These are phyloP conservation scores for Eupsilia transversa DNA, from an alignment of 2,888 invertebrate genomes.

Conservation along the genomic window DNA sequence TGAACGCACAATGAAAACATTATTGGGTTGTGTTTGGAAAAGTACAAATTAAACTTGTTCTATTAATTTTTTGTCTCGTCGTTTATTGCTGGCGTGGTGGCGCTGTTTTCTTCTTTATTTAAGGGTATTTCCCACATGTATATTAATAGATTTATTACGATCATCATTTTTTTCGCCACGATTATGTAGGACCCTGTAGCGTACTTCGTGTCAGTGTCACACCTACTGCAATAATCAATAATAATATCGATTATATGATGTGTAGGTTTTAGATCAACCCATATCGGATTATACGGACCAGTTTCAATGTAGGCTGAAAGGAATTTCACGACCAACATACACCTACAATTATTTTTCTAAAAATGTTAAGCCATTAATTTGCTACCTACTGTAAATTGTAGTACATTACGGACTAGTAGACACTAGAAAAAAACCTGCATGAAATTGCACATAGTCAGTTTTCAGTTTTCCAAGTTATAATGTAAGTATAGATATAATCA, in stretches of 20 bases:
- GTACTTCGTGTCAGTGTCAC: conserved; percentile 2
- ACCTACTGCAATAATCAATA: conserved; percentile 17
- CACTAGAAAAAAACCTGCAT: too few species aligned
- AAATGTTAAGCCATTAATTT: not conserved
- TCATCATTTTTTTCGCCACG: not conserved
- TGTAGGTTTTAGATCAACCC: conserved; percentile 48
- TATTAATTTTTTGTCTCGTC: conserved; percentile 27
- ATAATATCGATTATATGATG: conserved; percentile 2
- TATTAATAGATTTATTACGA: not conserved
- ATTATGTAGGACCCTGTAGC: not conserved
- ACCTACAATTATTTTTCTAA: conserved; percentile 31
- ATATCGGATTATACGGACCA: conserved; percentile 12
- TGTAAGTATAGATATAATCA: too few species aligned
- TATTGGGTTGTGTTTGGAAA: conserved; percentile 38
- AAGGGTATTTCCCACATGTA: not conserved
- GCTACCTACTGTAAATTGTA: not conserved
- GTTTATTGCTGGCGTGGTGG: not conserved
- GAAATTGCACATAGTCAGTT: not conserved
- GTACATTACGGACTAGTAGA: not conserved
- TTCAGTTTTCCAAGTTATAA: not conserved
- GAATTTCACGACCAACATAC: conserved; percentile 44
- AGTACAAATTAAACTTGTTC: conserved; percentile 33
- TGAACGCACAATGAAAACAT: conserved; percentile 44
- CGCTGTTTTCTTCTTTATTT: not conserved
- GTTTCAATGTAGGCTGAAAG: conserved; percentile 40